These are phyloP conservation scores for Amblyopsis hoosieri DNA, from an alignment of 2,797 vertebrate genomes.

Conservation along the genomic window DNA sequence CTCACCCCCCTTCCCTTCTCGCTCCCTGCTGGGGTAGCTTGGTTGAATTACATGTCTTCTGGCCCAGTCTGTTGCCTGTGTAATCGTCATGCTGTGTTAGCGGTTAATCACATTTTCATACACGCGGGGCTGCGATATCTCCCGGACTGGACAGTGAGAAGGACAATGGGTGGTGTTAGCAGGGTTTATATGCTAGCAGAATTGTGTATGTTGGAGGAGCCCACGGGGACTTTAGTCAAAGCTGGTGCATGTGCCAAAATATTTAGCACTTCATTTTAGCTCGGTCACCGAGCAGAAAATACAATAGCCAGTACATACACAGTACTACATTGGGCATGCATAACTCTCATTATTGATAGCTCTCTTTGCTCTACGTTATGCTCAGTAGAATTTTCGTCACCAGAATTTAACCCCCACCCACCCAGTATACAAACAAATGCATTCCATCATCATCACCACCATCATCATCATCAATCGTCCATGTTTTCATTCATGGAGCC, in stretches of 20 bases:
- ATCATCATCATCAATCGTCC: not conserved
- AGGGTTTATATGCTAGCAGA: too few relatives aligned
- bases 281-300: slow-evolving; percentile 21
- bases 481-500: slow-evolving; percentile 6
- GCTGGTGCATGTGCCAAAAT: not conserved
- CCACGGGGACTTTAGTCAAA: not conserved
- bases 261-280: slow-evolving; percentile 15
- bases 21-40: not conserved
- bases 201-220: too few relatives aligned
- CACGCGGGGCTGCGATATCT: slow-evolving; percentile 25
- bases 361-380: too few relatives aligned
- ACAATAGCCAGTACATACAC: not conserved
- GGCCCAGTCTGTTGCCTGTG: slow-evolving; percentile 29
- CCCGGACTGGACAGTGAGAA: not conserved
- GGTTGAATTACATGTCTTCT: slow-evolving; percentile 29
- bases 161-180: too few relatives aligned
- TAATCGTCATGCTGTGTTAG: slow-evolving; percentile 49
- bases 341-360: too few relatives aligned
- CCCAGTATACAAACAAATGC: too few relatives aligned
- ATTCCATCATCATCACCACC: too few relatives aligned
- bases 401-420: too few relatives aligned
- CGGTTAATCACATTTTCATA: slow-evolving; percentile 51
- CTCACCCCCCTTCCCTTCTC: not conserved
- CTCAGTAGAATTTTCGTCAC: not conserved
- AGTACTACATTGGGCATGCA: not conserved